Percentiles rank a stretch among this genome's conserved stretches.
Conservation (phyloP, 1,140 invertebrate species). For the Metopolophium dirhodum region DNA sequence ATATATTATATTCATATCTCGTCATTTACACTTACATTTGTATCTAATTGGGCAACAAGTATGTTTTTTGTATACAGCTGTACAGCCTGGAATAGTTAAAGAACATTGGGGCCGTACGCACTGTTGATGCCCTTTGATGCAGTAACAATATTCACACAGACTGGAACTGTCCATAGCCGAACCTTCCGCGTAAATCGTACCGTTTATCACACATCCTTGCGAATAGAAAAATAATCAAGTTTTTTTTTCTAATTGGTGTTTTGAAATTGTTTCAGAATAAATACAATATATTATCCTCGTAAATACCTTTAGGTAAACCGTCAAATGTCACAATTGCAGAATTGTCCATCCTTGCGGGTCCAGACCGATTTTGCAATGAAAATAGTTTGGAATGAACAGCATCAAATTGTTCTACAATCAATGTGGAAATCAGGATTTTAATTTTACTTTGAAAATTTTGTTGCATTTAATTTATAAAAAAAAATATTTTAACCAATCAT, state of each 20-base stretch:
- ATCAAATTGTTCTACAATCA: slow-evolving; percentile 31
- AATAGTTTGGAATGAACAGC: not conserved
- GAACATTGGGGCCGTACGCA: slow-evolving; percentile 84
- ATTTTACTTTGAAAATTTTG: not conserved
- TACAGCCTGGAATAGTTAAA: slow-evolving; percentile 78
- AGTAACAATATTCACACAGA: slow-evolving; percentile 87
- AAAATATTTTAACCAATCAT: too few relatives aligned
- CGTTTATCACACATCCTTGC: slow-evolving; percentile 75
- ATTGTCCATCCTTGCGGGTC: slow-evolving; percentile 46
- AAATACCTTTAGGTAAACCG: slow-evolving; percentile 32
- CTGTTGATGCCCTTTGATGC: slow-evolving; percentile 76
- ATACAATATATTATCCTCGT: not conserved
- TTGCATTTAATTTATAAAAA: not conserved
- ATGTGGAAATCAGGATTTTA: slow-evolving; percentile 9
- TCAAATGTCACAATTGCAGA: slow-evolving; percentile 17
- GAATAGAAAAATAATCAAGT: not conserved
- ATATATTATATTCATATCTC: not conserved
- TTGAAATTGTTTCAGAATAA: not conserved
- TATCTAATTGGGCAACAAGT: slow-evolving; percentile 86
- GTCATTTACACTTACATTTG: slow-evolving; percentile 69
- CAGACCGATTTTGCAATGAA: slow-evolving; percentile 6
- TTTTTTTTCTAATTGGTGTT: not conserved
- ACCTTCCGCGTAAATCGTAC: slow-evolving; percentile 79
- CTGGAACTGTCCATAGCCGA: slow-evolving; percentile 82
- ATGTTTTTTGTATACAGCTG: slow-evolving; percentile 71